Percentiles rank a stretch among this genome's conserved stretches.
These are phyloP conservation scores for Anagyrus pseudococci DNA, from an alignment of 2,888 invertebrate genomes.

Conservation along the genomic window DNA sequence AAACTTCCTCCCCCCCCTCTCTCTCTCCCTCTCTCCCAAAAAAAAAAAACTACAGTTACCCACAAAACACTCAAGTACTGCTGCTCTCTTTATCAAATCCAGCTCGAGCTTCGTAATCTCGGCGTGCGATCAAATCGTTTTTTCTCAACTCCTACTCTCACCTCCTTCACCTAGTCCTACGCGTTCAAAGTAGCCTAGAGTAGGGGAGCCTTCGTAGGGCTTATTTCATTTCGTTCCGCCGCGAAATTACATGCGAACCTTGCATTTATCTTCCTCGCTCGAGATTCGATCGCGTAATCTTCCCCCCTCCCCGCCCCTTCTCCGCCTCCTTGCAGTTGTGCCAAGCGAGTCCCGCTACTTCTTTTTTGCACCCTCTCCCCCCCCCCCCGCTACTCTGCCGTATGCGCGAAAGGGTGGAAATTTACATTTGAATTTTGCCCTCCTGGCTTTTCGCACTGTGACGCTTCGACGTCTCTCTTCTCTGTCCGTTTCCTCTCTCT, in stretches of 20 bases:
- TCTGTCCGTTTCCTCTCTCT: constrained; percentile 4
- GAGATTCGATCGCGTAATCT: constrained; percentile 51
- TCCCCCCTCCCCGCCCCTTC: too few relatives aligned
- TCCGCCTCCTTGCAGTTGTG: too few relatives aligned
- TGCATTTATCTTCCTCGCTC: constrained; percentile 55
- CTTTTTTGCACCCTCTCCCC: background rate
- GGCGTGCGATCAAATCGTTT: constrained; percentile 19
- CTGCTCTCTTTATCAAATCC: constrained; percentile 9
- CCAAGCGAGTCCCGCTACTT: constrained; percentile 9
- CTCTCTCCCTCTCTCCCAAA: too few relatives aligned
- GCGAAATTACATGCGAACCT: constrained; percentile 52
- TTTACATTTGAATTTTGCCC: constrained; percentile 50
- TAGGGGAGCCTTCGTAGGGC: background rate
- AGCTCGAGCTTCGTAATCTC: constrained; percentile 16
- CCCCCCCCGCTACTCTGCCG: constrained; percentile 32
- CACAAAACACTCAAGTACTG: too few relatives aligned
- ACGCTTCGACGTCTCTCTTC: constrained; percentile 26
- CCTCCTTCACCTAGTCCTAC: background rate
- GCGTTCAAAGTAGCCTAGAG: background rate
- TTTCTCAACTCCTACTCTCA: background rate
- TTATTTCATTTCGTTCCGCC: constrained; percentile 30
- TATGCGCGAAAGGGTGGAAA: constrained; percentile 30
- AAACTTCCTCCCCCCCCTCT: too few relatives aligned
- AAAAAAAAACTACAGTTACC: too few relatives aligned
- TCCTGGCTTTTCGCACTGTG: constrained; percentile 12